Conservation (phyloP, 2,797 vertebrate species). For the Sardinella longiceps region DNA sequence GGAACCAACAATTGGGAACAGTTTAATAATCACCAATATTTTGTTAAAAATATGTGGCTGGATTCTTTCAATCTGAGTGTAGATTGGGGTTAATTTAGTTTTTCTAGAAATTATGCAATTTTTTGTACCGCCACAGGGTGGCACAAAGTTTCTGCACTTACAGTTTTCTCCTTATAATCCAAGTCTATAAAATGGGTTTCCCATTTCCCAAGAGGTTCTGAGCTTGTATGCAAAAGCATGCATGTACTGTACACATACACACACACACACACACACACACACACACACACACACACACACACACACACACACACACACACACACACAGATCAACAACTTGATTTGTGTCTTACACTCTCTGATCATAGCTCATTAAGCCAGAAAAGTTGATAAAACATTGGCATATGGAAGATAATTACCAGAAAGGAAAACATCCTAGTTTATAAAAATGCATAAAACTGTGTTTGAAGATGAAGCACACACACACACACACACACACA, state of each 20-base stretch:
- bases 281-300: not conserved
- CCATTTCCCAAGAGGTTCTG: not conserved
- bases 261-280: not conserved
- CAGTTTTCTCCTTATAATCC: not conserved
- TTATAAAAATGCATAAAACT: not conserved
- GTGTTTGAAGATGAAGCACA: not conserved
- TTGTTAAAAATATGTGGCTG: not conserved
- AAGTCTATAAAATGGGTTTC: not conserved
- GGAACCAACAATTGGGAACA: not conserved
- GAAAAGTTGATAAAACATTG: not conserved
- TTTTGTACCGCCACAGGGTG: not conserved
- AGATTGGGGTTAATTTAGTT: not conserved
- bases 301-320: not conserved
- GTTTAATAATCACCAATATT: not conserved
- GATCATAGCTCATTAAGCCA: conserved; percentile 8
- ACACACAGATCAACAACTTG: not conserved
- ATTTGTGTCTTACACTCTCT: not conserved
- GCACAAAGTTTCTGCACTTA: not conserved
- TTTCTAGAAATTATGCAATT: not conserved
- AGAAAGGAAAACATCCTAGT: not conserved
- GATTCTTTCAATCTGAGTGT: not conserved
- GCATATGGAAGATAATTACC: conserved; percentile 6
- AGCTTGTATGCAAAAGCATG: not conserved
- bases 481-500: not conserved
- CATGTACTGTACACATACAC: not conserved